phyloP scores from a whole-genome alignment of 2,113 vertebrate genomes.

The Vulpes vulpes region DNA sequence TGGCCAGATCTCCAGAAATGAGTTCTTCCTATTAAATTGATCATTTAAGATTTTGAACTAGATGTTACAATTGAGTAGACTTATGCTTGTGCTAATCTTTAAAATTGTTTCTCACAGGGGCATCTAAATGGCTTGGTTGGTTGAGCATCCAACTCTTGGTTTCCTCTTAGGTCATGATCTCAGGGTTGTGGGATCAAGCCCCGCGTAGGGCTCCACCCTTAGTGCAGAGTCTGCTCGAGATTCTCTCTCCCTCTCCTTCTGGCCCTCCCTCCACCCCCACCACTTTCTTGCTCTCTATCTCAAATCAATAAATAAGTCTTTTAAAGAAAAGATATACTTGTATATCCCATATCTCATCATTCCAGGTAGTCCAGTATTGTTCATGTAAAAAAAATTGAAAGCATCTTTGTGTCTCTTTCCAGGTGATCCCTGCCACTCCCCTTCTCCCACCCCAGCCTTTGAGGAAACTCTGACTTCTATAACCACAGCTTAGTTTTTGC shows the following conservation, averaged over 20 bases:
- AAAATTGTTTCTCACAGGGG: too few relatives aligned
- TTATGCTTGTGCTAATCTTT: background rate
- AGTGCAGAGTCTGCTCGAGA: too few relatives aligned
- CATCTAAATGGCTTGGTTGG: too few relatives aligned
- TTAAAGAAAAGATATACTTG: background rate
- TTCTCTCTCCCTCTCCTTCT: too few relatives aligned
- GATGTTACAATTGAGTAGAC: background rate
- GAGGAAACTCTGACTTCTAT: background rate
- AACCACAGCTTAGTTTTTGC: background rate
- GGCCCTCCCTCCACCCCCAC: too few relatives aligned
- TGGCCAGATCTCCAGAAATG: background rate
- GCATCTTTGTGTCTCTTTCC: background rate
- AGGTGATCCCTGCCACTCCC: background rate
- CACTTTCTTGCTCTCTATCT: too few relatives aligned
- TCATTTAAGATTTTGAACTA: background rate
- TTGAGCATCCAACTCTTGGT: too few relatives aligned
- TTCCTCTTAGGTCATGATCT: too few relatives aligned
- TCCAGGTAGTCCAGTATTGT: background rate
- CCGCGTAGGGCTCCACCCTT: too few relatives aligned
- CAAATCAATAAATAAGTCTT: too few relatives aligned
- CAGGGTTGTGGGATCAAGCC: too few relatives aligned
- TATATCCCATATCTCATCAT: background rate
- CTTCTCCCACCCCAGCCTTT: background rate
- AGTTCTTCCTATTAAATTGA: background rate
- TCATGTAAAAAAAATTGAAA: background rate